These are phyloP conservation scores for Allenopithecus nigroviridis DNA, from an alignment of 2,797 vertebrate species.

Conservation along the genomic window DNA sequence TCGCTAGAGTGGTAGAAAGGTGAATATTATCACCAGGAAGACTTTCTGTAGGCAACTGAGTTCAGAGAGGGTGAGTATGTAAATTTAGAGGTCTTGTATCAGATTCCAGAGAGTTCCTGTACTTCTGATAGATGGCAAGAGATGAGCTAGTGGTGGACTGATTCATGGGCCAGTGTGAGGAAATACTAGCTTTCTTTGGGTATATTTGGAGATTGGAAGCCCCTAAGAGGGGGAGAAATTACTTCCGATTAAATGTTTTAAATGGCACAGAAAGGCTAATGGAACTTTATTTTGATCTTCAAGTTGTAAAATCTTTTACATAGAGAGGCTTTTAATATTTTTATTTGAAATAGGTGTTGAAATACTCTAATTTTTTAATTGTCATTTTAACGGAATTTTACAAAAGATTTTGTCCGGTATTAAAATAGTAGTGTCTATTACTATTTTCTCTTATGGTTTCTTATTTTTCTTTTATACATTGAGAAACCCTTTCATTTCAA, in stretches of 20 bases:
- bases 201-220: background rate
- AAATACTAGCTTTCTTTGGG: background rate
- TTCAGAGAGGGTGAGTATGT: background rate
- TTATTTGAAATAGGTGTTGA: background rate
- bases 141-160: background rate
- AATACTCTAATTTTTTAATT: background rate
- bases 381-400: background rate
- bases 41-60: background rate
- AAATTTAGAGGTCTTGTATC: rapidly evolving
- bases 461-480: background rate
- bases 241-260: background rate
- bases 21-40: background rate
- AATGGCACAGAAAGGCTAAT: background rate
- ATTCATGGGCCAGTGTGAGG: background rate
- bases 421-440: background rate
- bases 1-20: background rate
- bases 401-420: background rate
- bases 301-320: background rate
- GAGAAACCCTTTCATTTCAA: background rate
- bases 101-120: background rate
- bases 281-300: background rate
- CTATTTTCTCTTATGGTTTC: background rate
- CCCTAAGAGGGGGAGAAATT: background rate
- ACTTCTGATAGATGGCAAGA: background rate
- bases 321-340: background rate